Evolutionary conservation across 2,113 vertebrate genomes (phyloP), one percentile per base, ranked within the genome.

Genomic region (Corythoichthys intestinalis): DNA sequence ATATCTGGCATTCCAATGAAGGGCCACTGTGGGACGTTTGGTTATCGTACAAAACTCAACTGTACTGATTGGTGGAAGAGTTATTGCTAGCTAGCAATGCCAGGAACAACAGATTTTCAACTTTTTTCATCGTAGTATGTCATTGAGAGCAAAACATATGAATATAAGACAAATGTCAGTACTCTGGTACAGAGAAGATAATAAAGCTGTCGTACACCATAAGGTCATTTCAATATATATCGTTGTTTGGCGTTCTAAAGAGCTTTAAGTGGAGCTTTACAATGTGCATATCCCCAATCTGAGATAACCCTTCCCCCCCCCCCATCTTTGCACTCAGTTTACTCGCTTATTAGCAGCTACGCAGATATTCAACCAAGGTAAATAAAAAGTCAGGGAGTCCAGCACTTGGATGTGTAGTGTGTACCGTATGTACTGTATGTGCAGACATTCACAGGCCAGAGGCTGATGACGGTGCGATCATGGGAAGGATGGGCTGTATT

Each of bases 401-500:
- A 82, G 79, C 82, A 84, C 76, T 74, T 73, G 69, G 54, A 75
- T 76, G 78, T 71, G 57, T 61, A 50, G 56, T 64, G 66, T 58
- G 77, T 69, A 39, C 38, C 63, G 63, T 69, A 13, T 75, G 57
- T 65, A 46, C 17, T 72, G 63, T 80, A 66, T 84, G 64, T 72
- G 53, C 39, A 74, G 74, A 89, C 87, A 90, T 89, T 91, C 89
- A 86, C 80, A 86, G 86, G 80, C 80, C 78, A 71, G 75, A 84
- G 78, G 84, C 84, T 85, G 84, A 83, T 79, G 74, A 81, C 80
- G 77, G 79, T 76, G 79, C 78, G 71, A 69, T 69, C 71, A 65
- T 57, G 66, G 54, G 76, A 74, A 73, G 71, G 73, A 73, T 38
- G 64, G 76, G 67, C 71, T 87, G 74, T 73, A 76, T 85, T 85